These are phyloP conservation scores for Cydia pomonella DNA, from an alignment of 1,140 invertebrate species.

Conservation along the genomic window DNA sequence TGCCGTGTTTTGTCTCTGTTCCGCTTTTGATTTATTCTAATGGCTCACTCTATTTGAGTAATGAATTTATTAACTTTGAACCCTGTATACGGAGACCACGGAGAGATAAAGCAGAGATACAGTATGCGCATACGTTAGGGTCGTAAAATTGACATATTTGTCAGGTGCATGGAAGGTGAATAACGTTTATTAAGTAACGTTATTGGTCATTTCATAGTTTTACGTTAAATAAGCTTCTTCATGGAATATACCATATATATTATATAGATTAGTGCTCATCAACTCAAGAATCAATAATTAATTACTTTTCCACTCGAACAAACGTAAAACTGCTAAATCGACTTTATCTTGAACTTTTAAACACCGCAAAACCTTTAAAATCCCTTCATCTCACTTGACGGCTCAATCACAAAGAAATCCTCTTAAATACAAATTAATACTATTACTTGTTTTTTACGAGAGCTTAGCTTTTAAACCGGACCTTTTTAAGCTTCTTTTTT, in stretches of 20 bases:
- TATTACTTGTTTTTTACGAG: slow-evolving; percentile 37
- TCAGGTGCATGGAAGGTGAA: neutral
- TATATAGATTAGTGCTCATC: neutral
- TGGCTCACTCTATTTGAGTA: slow-evolving; percentile 42
- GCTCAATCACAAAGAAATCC: slow-evolving; percentile 42
- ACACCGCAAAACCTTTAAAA: slow-evolving; percentile 29
- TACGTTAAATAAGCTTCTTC: too few relatives aligned
- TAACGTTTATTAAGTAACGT: neutral
- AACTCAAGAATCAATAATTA: neutral
- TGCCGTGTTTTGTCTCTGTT: slow-evolving; percentile 44
- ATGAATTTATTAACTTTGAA: slow-evolving; percentile 47
- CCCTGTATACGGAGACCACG: slow-evolving; percentile 22
- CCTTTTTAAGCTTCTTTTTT: slow-evolving; percentile 41
- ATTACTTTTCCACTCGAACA: slow-evolving; percentile 19
- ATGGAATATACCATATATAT: neutral
- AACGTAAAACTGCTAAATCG: slow-evolving; percentile 20
- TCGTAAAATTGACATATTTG: slow-evolving; percentile 11
- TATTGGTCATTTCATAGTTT: neutral
- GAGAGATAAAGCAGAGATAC: neutral
- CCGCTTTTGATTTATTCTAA: slow-evolving; percentile 48
- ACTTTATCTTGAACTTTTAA: slow-evolving; percentile 33
- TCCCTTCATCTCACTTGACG: slow-evolving; percentile 34
- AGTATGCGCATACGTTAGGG: neutral
- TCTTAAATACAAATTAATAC: slow-evolving; percentile 40
- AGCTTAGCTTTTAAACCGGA: slow-evolving; percentile 42